These are phyloP conservation scores for Alosa sapidissima DNA, from an alignment of 2,797 vertebrate genomes.

Conservation along the genomic window DNA sequence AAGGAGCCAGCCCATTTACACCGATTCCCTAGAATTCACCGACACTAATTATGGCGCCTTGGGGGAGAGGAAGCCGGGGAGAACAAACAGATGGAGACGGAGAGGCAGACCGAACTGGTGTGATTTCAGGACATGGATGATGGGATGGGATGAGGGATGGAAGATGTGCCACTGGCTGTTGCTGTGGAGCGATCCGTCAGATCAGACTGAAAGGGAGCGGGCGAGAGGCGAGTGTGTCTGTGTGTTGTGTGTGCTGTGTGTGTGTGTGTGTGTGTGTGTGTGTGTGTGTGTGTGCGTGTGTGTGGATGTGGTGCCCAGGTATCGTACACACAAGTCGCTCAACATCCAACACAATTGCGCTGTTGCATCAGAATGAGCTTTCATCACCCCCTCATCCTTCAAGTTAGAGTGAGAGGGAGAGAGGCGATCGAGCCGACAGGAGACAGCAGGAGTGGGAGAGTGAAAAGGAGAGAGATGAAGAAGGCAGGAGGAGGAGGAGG, in stretches of 20 bases:
- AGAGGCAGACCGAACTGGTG: background rate
- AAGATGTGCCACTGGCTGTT: background rate
- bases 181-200: background rate
- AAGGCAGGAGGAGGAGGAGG: background rate
- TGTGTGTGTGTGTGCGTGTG: background rate
- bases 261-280: background rate
- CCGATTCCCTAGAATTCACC: background rate
- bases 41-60: background rate
- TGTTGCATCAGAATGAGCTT: constrained; percentile 5
- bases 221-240: background rate
- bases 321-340: background rate
- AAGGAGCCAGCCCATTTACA: background rate
- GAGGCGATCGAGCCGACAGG: background rate
- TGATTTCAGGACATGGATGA: background rate
- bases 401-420: background rate
- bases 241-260: background rate
- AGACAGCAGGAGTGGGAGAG: background rate
- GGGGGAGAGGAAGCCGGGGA: background rate
- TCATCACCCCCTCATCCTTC: constrained; percentile 1
- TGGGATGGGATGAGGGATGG: background rate
- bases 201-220: background rate
- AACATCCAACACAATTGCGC: background rate
- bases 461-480: background rate
- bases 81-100: background rate
- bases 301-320: background rate